Conservation (phyloP, 2,888 invertebrate species). For the Lucinisca nassula region DNA sequence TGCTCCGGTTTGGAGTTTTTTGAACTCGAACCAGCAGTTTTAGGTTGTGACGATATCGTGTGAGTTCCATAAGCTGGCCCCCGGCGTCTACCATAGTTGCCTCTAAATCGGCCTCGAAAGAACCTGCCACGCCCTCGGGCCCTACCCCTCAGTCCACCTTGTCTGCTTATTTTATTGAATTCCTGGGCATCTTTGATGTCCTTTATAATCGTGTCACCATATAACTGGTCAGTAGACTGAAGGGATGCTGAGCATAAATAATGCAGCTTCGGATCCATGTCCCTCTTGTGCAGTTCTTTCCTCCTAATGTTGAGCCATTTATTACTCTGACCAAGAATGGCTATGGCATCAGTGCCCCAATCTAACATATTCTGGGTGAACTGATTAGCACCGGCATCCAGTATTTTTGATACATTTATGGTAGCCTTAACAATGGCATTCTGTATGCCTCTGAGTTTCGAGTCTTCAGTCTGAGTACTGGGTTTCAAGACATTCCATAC, state of each 20-base stretch:
- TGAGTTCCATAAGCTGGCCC: background rate
- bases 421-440: constrained; percentile 8
- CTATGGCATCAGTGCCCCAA: constrained; percentile 16
- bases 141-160: background rate
- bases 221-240: constrained; percentile 8
- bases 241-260: constrained; percentile 1
- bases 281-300: background rate
- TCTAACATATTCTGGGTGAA: background rate
- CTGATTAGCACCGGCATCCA: background rate
- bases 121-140: too few species aligned
- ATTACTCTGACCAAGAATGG: constrained; percentile 2
- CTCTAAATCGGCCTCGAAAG: background rate
- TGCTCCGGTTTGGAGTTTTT: background rate
- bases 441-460: background rate
- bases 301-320: background rate
- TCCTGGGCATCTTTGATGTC: constrained; percentile 10
- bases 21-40: background rate
- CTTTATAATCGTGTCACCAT: constrained; percentile 9
- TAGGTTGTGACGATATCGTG: too few species aligned
- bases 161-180: constrained; percentile 9
- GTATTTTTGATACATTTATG: background rate
- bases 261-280: constrained; percentile 6
- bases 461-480: background rate
- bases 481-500: constrained; percentile 2
- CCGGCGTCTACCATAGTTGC: background rate